These are phyloP conservation scores for Mus musculus DNA, from an alignment of 2,113 vertebrate genomes.

Conservation along the genomic window GRCm39 chr7:118771501-118772000, in stretches of 20 bases:
- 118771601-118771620: fast-evolving
- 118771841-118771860: neutral
- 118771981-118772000: neutral
- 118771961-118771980: neutral
- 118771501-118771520: fast-evolving
- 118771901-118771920: neutral
- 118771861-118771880: fast-evolving
- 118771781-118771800: neutral
- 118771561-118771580: neutral
- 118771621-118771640: neutral
- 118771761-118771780: neutral
- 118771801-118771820: neutral
- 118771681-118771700: neutral
- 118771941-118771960: neutral
- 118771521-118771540: neutral
- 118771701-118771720: neutral
- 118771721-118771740: fast-evolving
- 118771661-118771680: neutral
- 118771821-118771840: neutral
- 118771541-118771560: neutral
- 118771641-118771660: too few relatives aligned
- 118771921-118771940: neutral
- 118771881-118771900: neutral
- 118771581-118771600: neutral
- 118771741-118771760: neutral